A percentile compares a stretch with the other conserved stretches of the same genome.
These are phyloP conservation scores for Calliscelio sp. DNA, from an alignment of 2,888 invertebrate genomes.

Conservation along the genomic window DNA sequence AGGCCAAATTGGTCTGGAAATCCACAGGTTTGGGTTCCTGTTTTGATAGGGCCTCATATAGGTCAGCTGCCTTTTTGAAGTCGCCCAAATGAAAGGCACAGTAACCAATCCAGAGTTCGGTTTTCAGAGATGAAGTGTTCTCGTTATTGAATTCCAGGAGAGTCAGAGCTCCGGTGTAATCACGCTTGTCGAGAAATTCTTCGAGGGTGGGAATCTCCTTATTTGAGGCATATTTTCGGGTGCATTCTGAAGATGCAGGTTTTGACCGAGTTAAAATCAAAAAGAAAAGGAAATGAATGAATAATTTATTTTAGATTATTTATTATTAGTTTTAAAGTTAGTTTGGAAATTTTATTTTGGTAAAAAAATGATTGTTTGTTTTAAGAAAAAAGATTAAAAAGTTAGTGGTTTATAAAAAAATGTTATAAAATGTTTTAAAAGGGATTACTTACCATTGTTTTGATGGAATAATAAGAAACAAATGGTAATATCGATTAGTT, in stretches of 20 bases:
- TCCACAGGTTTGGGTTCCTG: conserved; percentile 87
- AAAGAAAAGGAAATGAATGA: no score
- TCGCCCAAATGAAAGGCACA: conserved; percentile 98
- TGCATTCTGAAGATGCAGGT: conserved; percentile 89
- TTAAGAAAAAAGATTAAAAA: no score
- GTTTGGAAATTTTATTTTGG: no score
- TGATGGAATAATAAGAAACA: no score
- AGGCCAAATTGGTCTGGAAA: conserved; percentile 93
- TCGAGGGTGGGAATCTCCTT: conserved; percentile 93
- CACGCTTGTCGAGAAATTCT: conserved; percentile 95
- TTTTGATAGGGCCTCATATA: conserved; percentile 88
- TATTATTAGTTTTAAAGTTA: no score
- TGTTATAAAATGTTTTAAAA: no score
- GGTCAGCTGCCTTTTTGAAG: conserved; percentile 89
- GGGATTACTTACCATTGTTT: no score
- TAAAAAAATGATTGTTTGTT: no score
- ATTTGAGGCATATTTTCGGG: conserved; percentile 82
- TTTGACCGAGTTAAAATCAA: conserved; percentile 94
- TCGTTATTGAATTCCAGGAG: conserved; percentile 91
- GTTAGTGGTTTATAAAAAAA: no score
- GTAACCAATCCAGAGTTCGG: conserved; percentile 96
- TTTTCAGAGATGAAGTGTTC: conserved; percentile 83
- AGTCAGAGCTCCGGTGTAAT: conserved; percentile 98
- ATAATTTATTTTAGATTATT: no score
- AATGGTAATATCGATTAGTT: no score